phyloP scores from a whole-genome alignment of 1,140 invertebrate genomes.

The Trachymyrmex septentrionalis region DNA sequence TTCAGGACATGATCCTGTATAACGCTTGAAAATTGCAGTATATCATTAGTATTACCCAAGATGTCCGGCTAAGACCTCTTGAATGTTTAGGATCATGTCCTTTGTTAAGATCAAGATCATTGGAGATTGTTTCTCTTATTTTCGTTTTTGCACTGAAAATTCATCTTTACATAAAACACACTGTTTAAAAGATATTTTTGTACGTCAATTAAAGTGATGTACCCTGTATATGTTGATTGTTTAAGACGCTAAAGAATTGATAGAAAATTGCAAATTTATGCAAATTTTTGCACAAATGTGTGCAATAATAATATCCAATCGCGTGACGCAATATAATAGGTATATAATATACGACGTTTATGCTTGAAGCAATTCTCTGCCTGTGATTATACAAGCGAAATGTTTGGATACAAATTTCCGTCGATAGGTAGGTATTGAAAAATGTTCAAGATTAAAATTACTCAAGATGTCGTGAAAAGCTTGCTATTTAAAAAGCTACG shows the following conservation, averaged over 20 bases:
- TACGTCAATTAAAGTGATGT: too few species aligned
- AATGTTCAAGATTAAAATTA: conserved; percentile 55
- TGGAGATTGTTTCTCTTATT: too few species aligned
- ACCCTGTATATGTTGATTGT: too few species aligned
- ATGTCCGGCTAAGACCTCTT: too few species aligned
- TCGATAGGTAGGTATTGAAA: conserved; percentile 52
- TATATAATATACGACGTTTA: not conserved
- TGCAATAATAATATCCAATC: not conserved
- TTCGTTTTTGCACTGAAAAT: too few species aligned
- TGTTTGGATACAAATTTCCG: conserved; percentile 48
- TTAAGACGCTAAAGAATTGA: not conserved
- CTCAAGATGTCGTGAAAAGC: conserved; percentile 43
- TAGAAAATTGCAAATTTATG: not conserved
- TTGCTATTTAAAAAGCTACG: conserved; percentile 55
- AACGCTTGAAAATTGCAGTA: too few species aligned
- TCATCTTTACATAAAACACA: too few species aligned
- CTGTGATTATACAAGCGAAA: conserved; percentile 14
- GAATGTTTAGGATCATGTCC: too few species aligned
- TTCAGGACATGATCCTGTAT: too few species aligned
- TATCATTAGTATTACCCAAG: too few species aligned
- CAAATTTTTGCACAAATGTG: not conserved
- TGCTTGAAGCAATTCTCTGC: not conserved
- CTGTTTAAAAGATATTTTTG: too few species aligned
- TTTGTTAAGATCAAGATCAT: too few species aligned
- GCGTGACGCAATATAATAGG: not conserved